Percentiles rank a stretch among this genome's conserved stretches.
These are phyloP conservation scores for Jaculus jaculus DNA, from an alignment of 2,113 vertebrate genomes.

Conservation along the genomic window DNA sequence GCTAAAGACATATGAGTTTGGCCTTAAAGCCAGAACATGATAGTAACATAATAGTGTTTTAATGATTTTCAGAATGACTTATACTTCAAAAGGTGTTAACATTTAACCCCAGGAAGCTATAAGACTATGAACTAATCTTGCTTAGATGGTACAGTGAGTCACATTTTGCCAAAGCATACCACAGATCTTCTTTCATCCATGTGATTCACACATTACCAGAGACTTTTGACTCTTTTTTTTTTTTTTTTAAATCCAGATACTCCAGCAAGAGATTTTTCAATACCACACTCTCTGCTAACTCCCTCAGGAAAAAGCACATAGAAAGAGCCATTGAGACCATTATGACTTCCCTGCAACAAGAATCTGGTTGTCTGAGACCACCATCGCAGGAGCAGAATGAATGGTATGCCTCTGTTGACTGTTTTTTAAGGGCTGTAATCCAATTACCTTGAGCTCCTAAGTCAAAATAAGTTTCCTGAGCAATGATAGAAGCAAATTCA, in stretches of 20 bases:
- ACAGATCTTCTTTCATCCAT: background rate
- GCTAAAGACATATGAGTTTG: slow-evolving; percentile 43
- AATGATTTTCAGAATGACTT: slow-evolving; percentile 46
- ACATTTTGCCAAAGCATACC: slow-evolving; percentile 25
- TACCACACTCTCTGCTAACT: slow-evolving; percentile 51
- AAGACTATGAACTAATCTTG: slow-evolving; percentile 18
- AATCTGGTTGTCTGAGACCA: slow-evolving; percentile 71
- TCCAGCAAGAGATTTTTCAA: slow-evolving; percentile 47
- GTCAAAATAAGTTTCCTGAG: slow-evolving; percentile 73
- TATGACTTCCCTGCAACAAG: slow-evolving; percentile 67
- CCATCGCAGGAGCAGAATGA: slow-evolving; percentile 65
- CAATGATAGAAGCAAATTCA: slow-evolving; percentile 75
- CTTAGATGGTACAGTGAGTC: background rate
- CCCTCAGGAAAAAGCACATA: slow-evolving; percentile 49
- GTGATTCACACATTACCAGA: slow-evolving; percentile 41
- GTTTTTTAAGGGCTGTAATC: slow-evolving; percentile 62
- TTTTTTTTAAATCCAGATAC: slow-evolving; percentile 44
- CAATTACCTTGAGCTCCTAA: slow-evolving; percentile 71
- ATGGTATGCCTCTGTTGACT: slow-evolving; percentile 66
- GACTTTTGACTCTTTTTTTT: slow-evolving; percentile 38
- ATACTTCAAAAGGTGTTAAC: slow-evolving; percentile 19
- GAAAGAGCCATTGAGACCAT: slow-evolving; percentile 69
- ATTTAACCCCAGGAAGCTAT: slow-evolving; percentile 46
- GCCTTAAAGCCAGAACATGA: slow-evolving; percentile 40
- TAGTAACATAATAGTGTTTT: slow-evolving; percentile 7